A percentile compares a stretch with the other conserved stretches of the same genome.
These are phyloP conservation scores for Spinibarbus caldwelli DNA, from an alignment of 2,797 vertebrate genomes.

Conservation along the genomic window DNA sequence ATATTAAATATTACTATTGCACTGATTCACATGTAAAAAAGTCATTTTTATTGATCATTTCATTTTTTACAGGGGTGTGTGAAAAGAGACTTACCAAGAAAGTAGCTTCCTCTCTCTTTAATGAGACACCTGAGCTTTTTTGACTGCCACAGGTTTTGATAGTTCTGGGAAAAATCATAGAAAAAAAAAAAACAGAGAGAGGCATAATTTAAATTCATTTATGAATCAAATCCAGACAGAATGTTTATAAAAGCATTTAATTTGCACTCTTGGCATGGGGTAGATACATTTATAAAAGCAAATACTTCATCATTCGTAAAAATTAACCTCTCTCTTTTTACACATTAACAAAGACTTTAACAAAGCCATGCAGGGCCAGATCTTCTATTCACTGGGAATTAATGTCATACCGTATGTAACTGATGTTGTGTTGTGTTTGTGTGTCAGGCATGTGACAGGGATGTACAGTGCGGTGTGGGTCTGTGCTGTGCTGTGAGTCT, in stretches of 20 bases:
- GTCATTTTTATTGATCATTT: neutral
- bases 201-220: neutral
- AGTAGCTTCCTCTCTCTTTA: neutral
- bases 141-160: neutral
- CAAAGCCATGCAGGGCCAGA: neutral
- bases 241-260: neutral
- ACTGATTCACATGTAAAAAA: neutral
- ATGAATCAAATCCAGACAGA: neutral
- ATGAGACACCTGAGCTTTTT: neutral
- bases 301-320: neutral
- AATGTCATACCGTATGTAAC: neutral
- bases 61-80: neutral
- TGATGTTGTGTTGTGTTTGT: neutral
- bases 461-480: constrained; percentile 85
- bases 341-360: neutral
- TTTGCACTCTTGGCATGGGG: neutral
- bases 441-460: constrained; percentile 86
- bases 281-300: neutral
- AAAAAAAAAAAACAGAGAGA: neutral
- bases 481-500: constrained; percentile 93
- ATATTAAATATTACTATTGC: neutral
- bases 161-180: neutral
- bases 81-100: neutral
- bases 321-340: neutral
- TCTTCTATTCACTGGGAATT: neutral